Evolutionary conservation across 2,113 vertebrate genomes (phyloP).

Genomic region (Pomatorhinus ruficollis): DNA sequence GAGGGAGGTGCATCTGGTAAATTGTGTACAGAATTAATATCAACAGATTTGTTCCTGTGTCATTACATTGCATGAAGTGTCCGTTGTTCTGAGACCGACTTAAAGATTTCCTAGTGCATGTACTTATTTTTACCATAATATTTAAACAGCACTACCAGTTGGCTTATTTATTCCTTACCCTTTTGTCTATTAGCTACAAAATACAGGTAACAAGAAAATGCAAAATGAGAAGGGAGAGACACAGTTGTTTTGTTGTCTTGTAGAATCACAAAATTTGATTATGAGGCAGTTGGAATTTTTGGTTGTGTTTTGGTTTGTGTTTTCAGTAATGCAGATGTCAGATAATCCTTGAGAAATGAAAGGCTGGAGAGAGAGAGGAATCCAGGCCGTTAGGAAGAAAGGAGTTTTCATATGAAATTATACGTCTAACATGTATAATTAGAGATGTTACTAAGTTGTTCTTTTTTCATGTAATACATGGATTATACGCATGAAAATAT

Average conservation of each 20-base stretch:
- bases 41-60: neutral
- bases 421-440: neutral
- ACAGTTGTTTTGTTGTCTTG: neutral
- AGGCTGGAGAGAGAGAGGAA: neutral
- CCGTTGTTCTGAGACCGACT: neutral
- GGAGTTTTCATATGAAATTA: neutral
- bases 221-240: neutral
- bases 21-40: neutral
- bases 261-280: neutral
- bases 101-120: neutral
- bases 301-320: neutral
- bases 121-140: neutral
- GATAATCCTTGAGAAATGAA: neutral
- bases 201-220: neutral
- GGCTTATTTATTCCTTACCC: neutral
- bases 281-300: neutral
- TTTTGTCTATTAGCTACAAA: neutral
- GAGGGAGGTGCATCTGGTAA: neutral
- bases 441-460: neutral
- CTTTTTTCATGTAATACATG: neutral
- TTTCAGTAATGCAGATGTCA: neutral
- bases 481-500: neutral
- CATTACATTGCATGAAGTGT: neutral
- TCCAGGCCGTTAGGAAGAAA: neutral
- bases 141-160: neutral